phyloP scores from a whole-genome alignment of 1,140 invertebrate genomes.

The Tetranychus urticae region DNA sequence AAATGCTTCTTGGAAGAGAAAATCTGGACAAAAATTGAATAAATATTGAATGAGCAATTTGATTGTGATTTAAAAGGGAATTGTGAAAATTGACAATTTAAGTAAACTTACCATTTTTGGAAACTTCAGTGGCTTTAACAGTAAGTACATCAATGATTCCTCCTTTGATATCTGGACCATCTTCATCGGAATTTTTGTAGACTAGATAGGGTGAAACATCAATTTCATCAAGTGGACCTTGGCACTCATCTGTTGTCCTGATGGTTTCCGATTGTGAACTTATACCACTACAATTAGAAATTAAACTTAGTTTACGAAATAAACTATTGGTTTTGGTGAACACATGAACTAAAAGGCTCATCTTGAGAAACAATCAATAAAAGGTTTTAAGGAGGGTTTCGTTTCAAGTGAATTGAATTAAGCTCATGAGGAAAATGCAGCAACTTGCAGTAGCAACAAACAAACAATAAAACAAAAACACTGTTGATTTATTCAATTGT shows the following conservation, averaged over 20 bases:
- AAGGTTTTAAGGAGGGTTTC: too few relatives aligned
- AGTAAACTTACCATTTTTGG: constrained; percentile 43
- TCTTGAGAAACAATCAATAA: background rate
- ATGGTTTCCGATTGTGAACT: background rate
- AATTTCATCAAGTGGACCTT: constrained; percentile 37
- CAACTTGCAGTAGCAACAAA: too few relatives aligned
- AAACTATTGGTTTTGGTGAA: background rate
- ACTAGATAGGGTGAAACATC: constrained; percentile 53
- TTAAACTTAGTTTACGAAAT: background rate
- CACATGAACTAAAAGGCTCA: background rate
- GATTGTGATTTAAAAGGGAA: background rate
- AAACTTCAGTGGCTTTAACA: constrained; percentile 72
- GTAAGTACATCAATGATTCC: constrained; percentile 72
- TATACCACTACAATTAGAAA: background rate
- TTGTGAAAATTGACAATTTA: background rate
- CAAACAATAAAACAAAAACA: too few relatives aligned
- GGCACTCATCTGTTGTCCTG: background rate
- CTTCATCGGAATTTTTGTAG: constrained; percentile 35
- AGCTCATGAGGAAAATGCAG: too few relatives aligned
- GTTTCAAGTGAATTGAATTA: too few relatives aligned
- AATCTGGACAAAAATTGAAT: constrained; percentile 33
- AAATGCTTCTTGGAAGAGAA: constrained; percentile 87
- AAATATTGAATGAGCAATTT: constrained; percentile 1
- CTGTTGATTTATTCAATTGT: too few relatives aligned
- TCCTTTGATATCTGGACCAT: constrained; percentile 58